Base-by-base conservation (phyloP, 2,797 vertebrate genomes). In the Danio kyathit region DNA sequence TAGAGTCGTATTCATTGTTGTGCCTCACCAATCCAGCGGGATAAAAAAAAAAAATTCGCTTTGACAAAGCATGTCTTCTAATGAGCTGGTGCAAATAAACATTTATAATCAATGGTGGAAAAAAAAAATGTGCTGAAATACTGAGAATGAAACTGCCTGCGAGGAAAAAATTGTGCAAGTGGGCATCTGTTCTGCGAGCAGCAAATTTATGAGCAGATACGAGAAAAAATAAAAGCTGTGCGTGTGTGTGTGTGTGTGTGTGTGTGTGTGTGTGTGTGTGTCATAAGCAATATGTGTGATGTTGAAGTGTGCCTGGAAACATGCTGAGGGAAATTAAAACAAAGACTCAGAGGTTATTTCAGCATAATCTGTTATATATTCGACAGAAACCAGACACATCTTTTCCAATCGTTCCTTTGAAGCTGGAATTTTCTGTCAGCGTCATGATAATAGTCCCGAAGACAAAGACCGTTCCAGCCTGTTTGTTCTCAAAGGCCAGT, bases 11-110 rank as follows among this genome's bases (percentile, higher is more conserved):
- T 72, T 79, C 77, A 60, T 80, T 70, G 56, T 71, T 59, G 19
- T 6, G 61, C 65, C 59, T 54, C 46, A 64, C 46, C 70, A 84
- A 83, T 83, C 80, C 51, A 69, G 71, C 29, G 74, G 67, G 72
- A 83, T 76, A 86, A 86, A 12, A 74, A 14, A 29, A 81, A 81
- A 83, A 29, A 29, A 29, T 29, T 57, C n/a, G 74, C 61, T 82
- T 82, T 66, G 1, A 52, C 13, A 72, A 86, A 89, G 63, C 72
- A 80, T 84, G 82, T 83, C 61, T 65, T 51, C 56, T 77, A 78
- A 87, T 66, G 61, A 63, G 75, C 69, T 73, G 74, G 46, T 74
- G 63, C 65, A 78, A 85, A 82, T 81, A 81, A 84, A 84, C 80
- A 84, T 61, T 64, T 76, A 64, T 41, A 79, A 79, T 79, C 52